phyloP scores from a whole-genome alignment of 2,888 invertebrate genomes.

The Mayetiola destructor region DNA sequence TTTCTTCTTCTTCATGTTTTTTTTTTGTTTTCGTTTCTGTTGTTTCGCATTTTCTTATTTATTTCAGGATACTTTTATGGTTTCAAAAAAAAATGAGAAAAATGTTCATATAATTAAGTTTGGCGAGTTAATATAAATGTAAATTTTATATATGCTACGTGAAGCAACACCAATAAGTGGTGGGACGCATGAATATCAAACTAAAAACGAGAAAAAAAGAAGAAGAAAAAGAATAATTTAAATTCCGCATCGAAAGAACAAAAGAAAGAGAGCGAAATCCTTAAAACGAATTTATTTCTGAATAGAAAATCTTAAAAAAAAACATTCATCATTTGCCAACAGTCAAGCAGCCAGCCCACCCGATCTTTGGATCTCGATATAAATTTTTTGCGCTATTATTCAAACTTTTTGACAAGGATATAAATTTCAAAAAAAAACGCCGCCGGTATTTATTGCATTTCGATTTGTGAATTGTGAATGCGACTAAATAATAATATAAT shows the following conservation, averaged over 20 bases:
- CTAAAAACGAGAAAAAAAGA: background rate
- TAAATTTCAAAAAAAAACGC: slow-evolving; percentile 8
- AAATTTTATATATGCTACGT: no score
- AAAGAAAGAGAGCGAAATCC: background rate
- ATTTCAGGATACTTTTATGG: no score
- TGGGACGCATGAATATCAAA: background rate
- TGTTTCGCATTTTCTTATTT: no score
- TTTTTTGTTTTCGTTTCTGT: background rate
- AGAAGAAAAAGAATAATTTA: background rate
- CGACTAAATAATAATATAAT: slow-evolving; percentile 3
- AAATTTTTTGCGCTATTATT: slow-evolving; percentile 11
- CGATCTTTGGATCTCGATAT: no score
- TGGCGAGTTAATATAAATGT: slow-evolving; percentile 8
- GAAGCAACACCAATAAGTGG: background rate
- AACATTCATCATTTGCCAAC: no score
- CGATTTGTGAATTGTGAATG: background rate
- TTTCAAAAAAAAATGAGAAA: no score
- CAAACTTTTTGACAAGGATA: slow-evolving; percentile 11
- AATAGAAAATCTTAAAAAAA: no score
- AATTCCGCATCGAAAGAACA: background rate
- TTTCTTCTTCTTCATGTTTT: no score
- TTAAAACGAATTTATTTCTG: background rate
- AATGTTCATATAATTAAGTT: slow-evolving; percentile 6
- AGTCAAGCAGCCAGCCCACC: no score
- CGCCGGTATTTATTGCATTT: background rate